Evolutionary conservation across 2,113 vertebrate genomes (phyloP).

Genomic region (Sylvicapra grimmia): DNA sequence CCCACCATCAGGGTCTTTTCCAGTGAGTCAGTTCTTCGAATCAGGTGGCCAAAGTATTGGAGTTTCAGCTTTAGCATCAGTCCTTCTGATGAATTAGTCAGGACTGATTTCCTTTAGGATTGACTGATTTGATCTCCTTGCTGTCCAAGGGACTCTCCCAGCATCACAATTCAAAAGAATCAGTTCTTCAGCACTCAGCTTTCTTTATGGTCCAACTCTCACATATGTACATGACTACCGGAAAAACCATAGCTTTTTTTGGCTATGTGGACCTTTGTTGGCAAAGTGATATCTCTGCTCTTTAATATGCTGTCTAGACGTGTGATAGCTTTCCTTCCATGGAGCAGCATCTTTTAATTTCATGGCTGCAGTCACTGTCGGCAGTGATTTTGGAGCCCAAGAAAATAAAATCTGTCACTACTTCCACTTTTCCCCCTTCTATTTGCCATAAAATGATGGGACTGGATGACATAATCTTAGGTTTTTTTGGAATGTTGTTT

Average conservation of each 20-base stretch:
- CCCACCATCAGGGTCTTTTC: not conserved
- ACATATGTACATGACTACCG: not conserved
- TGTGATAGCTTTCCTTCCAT: not conserved
- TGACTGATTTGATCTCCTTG: not conserved
- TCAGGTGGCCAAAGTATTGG: not conserved
- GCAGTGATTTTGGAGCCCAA: not conserved
- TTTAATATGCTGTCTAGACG: not conserved
- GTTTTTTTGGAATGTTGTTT: not conserved
- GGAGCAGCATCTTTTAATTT: not conserved
- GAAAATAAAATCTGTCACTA: not conserved
- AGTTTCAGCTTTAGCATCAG: not conserved
- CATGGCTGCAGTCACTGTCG: not conserved
- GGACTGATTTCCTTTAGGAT: not conserved
- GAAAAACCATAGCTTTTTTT: not conserved
- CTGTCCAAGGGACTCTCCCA: not conserved
- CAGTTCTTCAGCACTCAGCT: not conserved
- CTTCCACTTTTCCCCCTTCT: not conserved
- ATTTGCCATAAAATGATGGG: not conserved
- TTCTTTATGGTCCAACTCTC: not conserved
- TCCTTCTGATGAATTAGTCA: not conserved
- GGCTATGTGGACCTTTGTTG: not conserved
- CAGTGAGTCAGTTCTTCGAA: not conserved
- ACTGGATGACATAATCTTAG: not conserved
- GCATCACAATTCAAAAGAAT: fast-evolving
- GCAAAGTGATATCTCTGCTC: not conserved